Base-by-base conservation (phyloP, 2,113 vertebrate species). In the Misgurnus mizolepis region DNA sequence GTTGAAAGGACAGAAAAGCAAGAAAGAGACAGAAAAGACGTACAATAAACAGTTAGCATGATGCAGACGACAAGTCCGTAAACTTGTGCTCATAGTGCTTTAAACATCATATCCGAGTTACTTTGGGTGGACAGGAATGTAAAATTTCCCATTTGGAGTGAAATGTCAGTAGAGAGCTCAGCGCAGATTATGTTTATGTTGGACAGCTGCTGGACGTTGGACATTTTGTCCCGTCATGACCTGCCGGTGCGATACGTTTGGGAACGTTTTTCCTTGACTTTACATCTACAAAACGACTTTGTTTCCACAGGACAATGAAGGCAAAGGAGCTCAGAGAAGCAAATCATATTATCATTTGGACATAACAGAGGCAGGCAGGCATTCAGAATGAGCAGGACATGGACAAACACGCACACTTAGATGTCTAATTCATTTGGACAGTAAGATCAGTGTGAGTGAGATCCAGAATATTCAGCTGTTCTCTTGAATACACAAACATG, bases 381-480 rank as follows among this genome's bases (percentile, higher is more conserved):
- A 55, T 80, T 73, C 55, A 61, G 76, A 76, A 60, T 73, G 66
- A 78, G 79, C 67, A 81, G 74, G 67, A 73, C 74, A 76, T 47
- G 56, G 53, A 74, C 34, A 77, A 39, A 45, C 58, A 49, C 34
- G 67, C 40, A 49, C 47, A 27, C 22, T 66, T 60, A 84, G 78
- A 84, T 78, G 82, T 81, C 82, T 66, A 17, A 62, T 84, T 67
- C 79, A 81, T 77, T 62, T 81, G 74, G 79, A 78, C 79, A 62
- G 79, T 55, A 18, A 55, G 27, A 72, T 71, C 18, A 45, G 69
- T 80, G 75, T 78, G 79, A 84, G 53, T 43, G 78, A 80, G 55
- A 61, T 78, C 73, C 67, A 83, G 73, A 43, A 45, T 80, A 43
- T 73, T 72, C 76, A 27, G 5, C 56, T 41, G 7, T 27, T 17